Evolutionary conservation across 2,888 invertebrate species (phyloP), one percentile per base, ranked within the genome.

Genomic region (Polyploca ridens): DNA sequence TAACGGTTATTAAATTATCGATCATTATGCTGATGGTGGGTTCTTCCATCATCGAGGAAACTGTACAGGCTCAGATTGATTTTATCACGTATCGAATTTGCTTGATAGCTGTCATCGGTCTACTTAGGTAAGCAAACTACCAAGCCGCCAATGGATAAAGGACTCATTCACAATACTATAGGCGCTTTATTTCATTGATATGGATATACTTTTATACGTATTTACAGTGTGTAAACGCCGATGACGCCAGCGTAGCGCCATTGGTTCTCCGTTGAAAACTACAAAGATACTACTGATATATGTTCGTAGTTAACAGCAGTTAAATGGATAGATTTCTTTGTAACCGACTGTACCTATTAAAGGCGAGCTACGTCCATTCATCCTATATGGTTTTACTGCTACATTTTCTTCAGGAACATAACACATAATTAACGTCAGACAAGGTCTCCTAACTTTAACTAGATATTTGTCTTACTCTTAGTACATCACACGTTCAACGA

Each of bases 141-240:
- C 19, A 54, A 19, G 14, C 54, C 54, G 54, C 54, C 54, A 54
- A 54, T n/a, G n/a, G 54, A 19, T 54, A 19, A 54, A 54, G 49
- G 49, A 54, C 49, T 54, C 49, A 19, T 54, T 54, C 54, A 54
- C 54, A 54, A 54, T 10, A 54, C 54, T n/a, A 54, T n/a, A 54
- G 7, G 19, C 19, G 19, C 54, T 54, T 54, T 16, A 49, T 49
- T 6, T 60, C 19, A 41, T 19, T 60, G 16, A 10, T 38, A 10
- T 10, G 41, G 41, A 59, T n/a, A 35, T 59, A 35, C 33, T 38
- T n/a, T 41, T 60, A 16, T n/a, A n/a, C n/a, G n/a, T n/a, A n/a
- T 27, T 61, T 61, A 19, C 19, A 61, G 14, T 61, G 61, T 13
- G 41, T 27, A 44, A 41, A 44, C 38, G 14, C 27, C 61, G 44